Conservation (phyloP, 2,888 invertebrate species). For the Acholoe squamosa region DNA sequence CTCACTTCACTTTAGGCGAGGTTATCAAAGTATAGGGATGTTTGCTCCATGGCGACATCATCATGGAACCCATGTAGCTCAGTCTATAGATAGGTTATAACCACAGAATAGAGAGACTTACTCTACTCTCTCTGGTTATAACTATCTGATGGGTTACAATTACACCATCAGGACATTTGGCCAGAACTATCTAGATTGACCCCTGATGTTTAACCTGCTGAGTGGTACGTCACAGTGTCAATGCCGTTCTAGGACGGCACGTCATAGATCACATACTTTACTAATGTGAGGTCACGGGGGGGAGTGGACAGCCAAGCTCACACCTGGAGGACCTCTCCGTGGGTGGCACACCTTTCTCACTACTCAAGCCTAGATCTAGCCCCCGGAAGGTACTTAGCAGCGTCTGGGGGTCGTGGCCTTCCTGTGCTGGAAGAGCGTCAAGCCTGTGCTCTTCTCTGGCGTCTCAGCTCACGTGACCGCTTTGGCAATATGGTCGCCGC, state of each 20-base stretch:
- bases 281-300: slow-evolving; percentile 16
- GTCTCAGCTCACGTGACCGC: not conserved
- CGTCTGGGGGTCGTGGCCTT: not conserved
- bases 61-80: too few relatives aligned
- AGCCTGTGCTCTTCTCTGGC: not conserved
- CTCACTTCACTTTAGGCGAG: too few relatives aligned
- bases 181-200: too few relatives aligned
- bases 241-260: not conserved
- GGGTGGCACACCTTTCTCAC: slow-evolving; percentile 15
- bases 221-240: not conserved
- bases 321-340: slow-evolving; percentile 29
- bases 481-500: not conserved
- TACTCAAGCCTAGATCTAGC: not conserved
- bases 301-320: not conserved
- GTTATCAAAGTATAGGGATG: too few relatives aligned
- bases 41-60: too few relatives aligned
- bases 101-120: too few relatives aligned
- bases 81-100: too few relatives aligned
- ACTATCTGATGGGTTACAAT: too few relatives aligned
- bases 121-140: too few relatives aligned
- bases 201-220: not conserved
- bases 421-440: slow-evolving; percentile 14
- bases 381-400: not conserved
- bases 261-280: not conserved
- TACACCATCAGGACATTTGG: too few relatives aligned